Conservation (phyloP, 1,140 invertebrate genomes). For the Philotrypesis tridentata region DNA sequence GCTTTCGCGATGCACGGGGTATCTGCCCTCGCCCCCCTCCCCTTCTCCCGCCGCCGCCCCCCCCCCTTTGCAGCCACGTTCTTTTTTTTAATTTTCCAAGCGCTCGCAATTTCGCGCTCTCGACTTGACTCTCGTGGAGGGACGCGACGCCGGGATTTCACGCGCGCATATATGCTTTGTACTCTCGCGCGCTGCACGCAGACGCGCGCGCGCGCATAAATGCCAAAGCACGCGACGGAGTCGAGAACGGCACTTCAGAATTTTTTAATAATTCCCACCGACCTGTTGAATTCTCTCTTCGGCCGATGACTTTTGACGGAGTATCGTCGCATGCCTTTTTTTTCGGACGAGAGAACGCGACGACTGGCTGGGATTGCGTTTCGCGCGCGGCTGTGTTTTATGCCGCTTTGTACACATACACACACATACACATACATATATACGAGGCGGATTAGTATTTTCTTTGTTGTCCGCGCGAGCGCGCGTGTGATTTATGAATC, state of each 20-base stretch:
- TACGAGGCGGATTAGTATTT: background rate
- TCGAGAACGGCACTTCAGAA: conserved; percentile 1
- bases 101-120: conserved; percentile 4
- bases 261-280: conserved; percentile 42
- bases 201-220: background rate
- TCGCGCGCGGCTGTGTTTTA: background rate
- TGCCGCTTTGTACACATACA: background rate
- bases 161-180: background rate
- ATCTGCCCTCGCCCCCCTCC: background rate
- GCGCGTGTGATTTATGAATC: background rate
- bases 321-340: background rate
- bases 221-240: background rate
- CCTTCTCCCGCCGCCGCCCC: background rate
- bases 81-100: conserved; percentile 27
- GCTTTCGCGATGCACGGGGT: background rate
- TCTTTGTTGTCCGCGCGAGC: background rate
- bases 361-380: background rate
- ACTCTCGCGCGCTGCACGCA: background rate
- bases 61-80: no score
- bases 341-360: background rate
- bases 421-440: no score
- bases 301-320: background rate
- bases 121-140: background rate
- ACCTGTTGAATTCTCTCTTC: conserved; percentile 29
- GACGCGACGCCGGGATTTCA: background rate